phyloP scores from a whole-genome alignment of 2,797 vertebrate species.

The Varecia variegata region DNA sequence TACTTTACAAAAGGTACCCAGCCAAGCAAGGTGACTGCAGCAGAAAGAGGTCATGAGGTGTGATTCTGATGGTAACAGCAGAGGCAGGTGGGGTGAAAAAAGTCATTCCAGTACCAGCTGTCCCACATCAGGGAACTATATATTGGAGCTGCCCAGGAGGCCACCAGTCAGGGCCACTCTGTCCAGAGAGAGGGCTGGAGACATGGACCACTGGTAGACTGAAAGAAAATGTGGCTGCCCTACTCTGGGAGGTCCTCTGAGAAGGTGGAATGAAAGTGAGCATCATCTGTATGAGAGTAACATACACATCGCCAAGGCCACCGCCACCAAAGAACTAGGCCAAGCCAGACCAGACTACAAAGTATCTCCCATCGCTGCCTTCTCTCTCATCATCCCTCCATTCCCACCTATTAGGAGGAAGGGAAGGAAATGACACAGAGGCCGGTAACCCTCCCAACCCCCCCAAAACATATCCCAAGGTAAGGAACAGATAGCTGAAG shows the following conservation, averaged over 20 bases:
- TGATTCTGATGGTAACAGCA: neutral
- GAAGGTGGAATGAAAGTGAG: neutral
- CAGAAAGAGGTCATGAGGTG: neutral
- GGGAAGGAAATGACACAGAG: neutral
- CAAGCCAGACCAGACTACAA: neutral
- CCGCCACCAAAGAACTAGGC: neutral
- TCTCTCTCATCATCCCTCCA: neutral
- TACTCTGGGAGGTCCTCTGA: neutral
- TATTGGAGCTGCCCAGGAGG: neutral
- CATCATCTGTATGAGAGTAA: neutral
- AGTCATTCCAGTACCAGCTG: neutral
- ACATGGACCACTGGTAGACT: neutral
- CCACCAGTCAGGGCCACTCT: too few relatives aligned
- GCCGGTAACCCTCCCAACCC: too few relatives aligned
- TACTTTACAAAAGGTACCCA: neutral
- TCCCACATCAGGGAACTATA: neutral
- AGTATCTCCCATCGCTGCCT: neutral
- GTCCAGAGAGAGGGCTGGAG: neutral
- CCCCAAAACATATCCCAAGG: neutral
- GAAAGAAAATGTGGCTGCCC: neutral
- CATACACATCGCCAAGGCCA: neutral
- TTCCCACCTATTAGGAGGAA: neutral
- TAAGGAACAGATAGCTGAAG: neutral
- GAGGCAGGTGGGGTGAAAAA: neutral
- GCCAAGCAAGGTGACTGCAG: neutral